These are phyloP conservation scores for Lontra canadensis DNA, from an alignment of 2,113 vertebrate genomes.

Conservation along the genomic window DNA sequence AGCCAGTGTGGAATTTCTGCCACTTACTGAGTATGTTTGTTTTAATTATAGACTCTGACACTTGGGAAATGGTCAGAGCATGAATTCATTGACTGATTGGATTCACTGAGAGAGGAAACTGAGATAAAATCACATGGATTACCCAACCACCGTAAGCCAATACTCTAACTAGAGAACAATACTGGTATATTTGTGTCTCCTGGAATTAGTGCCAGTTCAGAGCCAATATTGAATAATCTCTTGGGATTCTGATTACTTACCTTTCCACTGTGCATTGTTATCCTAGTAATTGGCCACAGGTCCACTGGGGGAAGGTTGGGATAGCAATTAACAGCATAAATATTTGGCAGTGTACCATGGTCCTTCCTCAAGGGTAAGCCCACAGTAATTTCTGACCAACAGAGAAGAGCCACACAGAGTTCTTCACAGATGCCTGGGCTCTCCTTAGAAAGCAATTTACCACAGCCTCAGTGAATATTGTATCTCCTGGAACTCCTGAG, in stretches of 20 bases:
- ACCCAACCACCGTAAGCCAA: not conserved
- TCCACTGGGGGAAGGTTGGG: not conserved
- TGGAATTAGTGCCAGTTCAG: too few species aligned
- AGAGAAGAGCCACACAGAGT: not conserved
- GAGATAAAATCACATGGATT: not conserved
- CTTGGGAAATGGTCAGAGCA: not conserved
- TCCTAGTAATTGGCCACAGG: not conserved
- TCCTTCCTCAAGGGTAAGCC: not conserved
- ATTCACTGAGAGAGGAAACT: not conserved
- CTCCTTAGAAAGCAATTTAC: not conserved
- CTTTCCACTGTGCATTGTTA: not conserved
- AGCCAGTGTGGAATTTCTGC: not conserved
- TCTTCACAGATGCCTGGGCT: not conserved
- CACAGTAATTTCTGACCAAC: not conserved
- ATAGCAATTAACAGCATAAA: not conserved
- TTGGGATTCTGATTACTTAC: not conserved
- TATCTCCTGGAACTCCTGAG: not conserved
- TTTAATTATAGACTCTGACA: not conserved
- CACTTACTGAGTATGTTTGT: not conserved
- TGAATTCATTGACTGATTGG: not conserved
- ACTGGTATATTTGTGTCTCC: not conserved
- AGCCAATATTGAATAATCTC: not conserved
- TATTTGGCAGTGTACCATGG: not conserved
- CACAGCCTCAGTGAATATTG: not conserved
- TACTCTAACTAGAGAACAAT: not conserved